Percentiles rank a stretch among this genome's conserved stretches.
Conservation (phyloP, 2,797 vertebrate genomes). For the Ctenosaura bakeri region DNA sequence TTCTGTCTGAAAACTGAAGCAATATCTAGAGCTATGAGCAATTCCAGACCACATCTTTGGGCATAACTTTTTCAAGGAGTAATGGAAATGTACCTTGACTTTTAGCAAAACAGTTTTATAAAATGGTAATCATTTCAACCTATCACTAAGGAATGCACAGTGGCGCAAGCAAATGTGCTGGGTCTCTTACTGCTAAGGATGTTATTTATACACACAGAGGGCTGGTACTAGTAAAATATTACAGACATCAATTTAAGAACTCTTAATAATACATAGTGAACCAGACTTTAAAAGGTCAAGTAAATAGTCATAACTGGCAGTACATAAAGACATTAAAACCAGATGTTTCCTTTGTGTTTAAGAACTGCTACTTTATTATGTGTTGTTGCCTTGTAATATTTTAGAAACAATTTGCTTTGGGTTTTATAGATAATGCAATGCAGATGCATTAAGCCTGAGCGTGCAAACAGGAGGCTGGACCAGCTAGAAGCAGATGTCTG, state of each 20-base stretch:
- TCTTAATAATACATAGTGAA: constrained; percentile 68
- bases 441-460: constrained; percentile 35
- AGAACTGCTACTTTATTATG: constrained; percentile 45
- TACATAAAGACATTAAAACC: constrained; percentile 61
- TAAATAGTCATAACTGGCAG: constrained; percentile 53
- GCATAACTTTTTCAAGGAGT: constrained; percentile 7
- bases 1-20: neutral
- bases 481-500: neutral
- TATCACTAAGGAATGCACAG: constrained; percentile 8
- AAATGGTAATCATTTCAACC: neutral
- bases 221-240: constrained; percentile 33
- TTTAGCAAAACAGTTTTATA: neutral
- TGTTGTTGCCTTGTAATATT: constrained; percentile 40
- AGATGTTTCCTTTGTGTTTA: constrained; percentile 26
- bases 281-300: constrained; percentile 57
- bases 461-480: neutral
- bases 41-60: constrained; percentile 17
- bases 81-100: constrained; percentile 24
- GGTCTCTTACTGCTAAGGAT: constrained; percentile 52
- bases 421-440: constrained; percentile 14
- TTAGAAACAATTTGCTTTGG: constrained; percentile 48
- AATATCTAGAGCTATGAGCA: neutral
- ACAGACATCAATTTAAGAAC: constrained; percentile 57
- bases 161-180: constrained; percentile 37
- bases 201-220: constrained; percentile 57